These are phyloP conservation scores for Gobius niger DNA, from an alignment of 2,113 vertebrate species.

Conservation along the genomic window DNA sequence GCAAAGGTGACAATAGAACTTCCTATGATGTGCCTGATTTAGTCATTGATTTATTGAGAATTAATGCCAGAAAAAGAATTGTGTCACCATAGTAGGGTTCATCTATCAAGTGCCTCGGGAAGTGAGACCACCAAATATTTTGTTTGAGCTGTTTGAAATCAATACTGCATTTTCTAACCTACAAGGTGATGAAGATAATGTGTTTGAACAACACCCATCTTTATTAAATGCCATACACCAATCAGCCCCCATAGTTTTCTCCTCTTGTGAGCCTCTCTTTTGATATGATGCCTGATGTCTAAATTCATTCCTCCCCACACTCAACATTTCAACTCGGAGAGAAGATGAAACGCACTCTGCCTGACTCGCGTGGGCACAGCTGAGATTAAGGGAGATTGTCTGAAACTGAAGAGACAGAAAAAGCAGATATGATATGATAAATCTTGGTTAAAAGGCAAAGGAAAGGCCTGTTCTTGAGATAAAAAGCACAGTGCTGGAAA, in stretches of 20 bases:
- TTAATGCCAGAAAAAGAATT: too few species aligned
- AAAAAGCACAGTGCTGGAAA: slow-evolving; percentile 32
- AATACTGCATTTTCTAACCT: background rate
- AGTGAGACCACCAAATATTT: too few species aligned
- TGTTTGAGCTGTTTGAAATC: too few species aligned
- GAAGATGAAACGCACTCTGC: slow-evolving; percentile 29
- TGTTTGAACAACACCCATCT: too few species aligned
- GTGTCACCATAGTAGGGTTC: too few species aligned
- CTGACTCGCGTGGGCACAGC: slow-evolving; percentile 24
- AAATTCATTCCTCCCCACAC: background rate
- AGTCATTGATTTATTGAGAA: too few species aligned
- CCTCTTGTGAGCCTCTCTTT: background rate
- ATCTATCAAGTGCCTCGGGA: too few species aligned
- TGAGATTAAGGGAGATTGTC: slow-evolving; percentile 30
- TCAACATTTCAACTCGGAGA: background rate
- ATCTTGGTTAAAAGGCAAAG: slow-evolving; percentile 2
- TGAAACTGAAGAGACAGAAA: slow-evolving; percentile 8
- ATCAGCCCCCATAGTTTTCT: slow-evolving; percentile 14
- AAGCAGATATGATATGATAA: slow-evolving; percentile 16
- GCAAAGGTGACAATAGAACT: too few species aligned
- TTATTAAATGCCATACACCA: slow-evolving; percentile 10
- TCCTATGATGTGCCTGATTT: too few species aligned
- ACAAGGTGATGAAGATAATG: background rate
- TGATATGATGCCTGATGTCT: background rate
- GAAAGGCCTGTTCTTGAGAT: slow-evolving; percentile 33